These are phyloP conservation scores for Caenorhabditis sp. DNA, from an alignment of 2,888 invertebrate genomes.

Conservation along the genomic window DNA sequence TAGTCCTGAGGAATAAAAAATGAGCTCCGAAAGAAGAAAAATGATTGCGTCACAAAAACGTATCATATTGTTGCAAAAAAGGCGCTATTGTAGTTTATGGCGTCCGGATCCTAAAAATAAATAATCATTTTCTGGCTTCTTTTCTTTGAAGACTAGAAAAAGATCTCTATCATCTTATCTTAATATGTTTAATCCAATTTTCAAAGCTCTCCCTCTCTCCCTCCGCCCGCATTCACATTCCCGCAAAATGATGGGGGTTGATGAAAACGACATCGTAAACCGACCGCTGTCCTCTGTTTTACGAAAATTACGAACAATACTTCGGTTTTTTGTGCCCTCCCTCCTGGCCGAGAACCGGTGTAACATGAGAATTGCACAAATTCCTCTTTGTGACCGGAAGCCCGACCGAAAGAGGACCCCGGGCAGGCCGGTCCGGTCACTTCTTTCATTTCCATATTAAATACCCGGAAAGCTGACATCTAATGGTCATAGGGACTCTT, in stretches of 20 bases:
- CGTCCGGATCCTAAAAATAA: too few relatives aligned
- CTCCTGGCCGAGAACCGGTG: constrained; percentile 26
- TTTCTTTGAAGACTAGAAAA: background rate
- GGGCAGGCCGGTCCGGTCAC: background rate
- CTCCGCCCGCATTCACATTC: background rate
- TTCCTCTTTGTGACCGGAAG: constrained; percentile 51
- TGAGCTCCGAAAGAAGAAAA: too few relatives aligned
- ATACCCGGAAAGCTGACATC: constrained; percentile 14
- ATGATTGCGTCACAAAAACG: too few relatives aligned
- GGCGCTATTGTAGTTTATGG: too few relatives aligned
- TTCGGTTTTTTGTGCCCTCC: constrained; percentile 16
- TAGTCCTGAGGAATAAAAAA: too few relatives aligned
- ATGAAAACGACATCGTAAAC: constrained; percentile 32
- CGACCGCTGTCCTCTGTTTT: constrained; percentile 3
- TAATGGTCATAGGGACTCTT: background rate
- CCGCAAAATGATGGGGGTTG: background rate
- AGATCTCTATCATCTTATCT: constrained; percentile 29
- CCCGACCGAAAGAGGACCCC: constrained; percentile 51
- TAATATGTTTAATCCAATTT: constrained; percentile 36
- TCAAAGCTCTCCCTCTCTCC: background rate
- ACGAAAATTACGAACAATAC: constrained; percentile 34
- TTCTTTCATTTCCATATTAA: constrained; percentile 1
- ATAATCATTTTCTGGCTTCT: too few relatives aligned
- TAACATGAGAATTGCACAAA: constrained; percentile 49
- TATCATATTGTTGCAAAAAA: too few relatives aligned